These are phyloP conservation scores for Lophius piscatorius DNA, from an alignment of 2,113 vertebrate species.

Conservation along the genomic window DNA sequence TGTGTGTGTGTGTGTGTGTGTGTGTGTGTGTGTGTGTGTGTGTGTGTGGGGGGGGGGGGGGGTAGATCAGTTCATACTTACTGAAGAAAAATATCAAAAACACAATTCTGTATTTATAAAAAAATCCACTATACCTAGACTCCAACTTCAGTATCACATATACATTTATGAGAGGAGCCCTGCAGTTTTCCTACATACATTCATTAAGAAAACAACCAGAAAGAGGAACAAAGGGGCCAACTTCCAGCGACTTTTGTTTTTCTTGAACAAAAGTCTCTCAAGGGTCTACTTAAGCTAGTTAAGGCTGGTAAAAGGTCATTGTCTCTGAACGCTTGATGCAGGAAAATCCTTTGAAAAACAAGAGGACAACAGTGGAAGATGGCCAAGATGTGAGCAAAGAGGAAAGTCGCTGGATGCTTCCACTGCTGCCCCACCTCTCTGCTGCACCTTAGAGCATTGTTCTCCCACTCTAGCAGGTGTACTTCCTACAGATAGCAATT, in stretches of 20 bases:
- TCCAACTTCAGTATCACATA: slow-evolving; percentile 26
- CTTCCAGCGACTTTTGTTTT: slow-evolving; percentile 55
- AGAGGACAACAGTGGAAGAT: slow-evolving; percentile 74
- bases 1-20: no score
- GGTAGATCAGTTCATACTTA: slow-evolving; percentile 47
- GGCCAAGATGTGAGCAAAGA: slow-evolving; percentile 66
- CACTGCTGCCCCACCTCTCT: slow-evolving; percentile 51
- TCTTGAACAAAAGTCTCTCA: slow-evolving; percentile 53
- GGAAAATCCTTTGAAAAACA: slow-evolving; percentile 71
- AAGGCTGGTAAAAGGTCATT: slow-evolving; percentile 55
- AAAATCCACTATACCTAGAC: slow-evolving; percentile 11
- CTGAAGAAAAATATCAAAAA: slow-evolving; percentile 30
- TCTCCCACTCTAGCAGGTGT: slow-evolving; percentile 70
- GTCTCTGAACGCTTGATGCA: slow-evolving; percentile 56
- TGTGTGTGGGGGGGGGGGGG: no score
- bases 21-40: no score
- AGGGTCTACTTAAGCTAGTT: slow-evolving; percentile 68
- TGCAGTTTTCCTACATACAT: slow-evolving; percentile 22
- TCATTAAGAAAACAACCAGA: slow-evolving; percentile 12
- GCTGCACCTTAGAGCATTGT: slow-evolving; percentile 72
- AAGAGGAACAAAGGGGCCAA: slow-evolving; percentile 61
- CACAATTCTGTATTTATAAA: slow-evolving; percentile 10
- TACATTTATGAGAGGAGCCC: slow-evolving; percentile 18
- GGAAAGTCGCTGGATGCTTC: slow-evolving; percentile 49
- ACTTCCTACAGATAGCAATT: slow-evolving; percentile 61